Base-by-base conservation (phyloP, 2,113 vertebrate genomes). In the Hippocampus abdominalis region DNA sequence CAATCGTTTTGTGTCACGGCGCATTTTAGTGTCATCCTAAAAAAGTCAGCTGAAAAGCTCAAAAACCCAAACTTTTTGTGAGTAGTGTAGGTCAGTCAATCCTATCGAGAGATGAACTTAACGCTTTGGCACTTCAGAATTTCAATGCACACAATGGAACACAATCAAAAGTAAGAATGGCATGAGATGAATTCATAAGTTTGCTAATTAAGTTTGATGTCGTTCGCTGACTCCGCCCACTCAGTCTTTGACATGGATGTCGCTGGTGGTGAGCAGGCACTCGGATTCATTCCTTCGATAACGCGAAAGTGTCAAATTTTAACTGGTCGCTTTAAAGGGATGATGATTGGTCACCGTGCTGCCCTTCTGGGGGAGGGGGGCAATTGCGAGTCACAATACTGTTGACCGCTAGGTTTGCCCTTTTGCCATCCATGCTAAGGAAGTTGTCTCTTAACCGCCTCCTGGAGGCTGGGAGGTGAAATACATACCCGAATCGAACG, bases 61-160 rank as follows among this genome's bases (percentile, higher is more conserved):
- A 56, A 56, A 1, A 29, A 12, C 1, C 4, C 12, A 5, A 59
- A 29, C 13, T 16, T 59, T 29, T 13, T 27, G 25, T 15, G 27
- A 59, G 20, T 23, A 12, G 23, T 25, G n/a, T 23, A 11, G 53
- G 53, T 56, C 54, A 56, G 15, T 60, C 57, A 8, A 32, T 2
- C 27, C 27, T 16, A 9, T 15, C 3, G 57, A 32, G 57, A 60
- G 27, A 32, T 60, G 25, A 60, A 18, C 27, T 3, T 32, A 60
- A 60, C 57, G 27, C 27, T 60, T 60, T 60, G 57, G 57, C 57
- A 60, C 57, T 60, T 60, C 8, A 60, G 27, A 60, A 12, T 60
- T 32, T 29, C 57, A 60, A 60, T 60, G 42, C 40, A 64, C 63
- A 27, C 40, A 64, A 46, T 60, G 57, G n/a, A 64, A 64, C 13